Conservation (phyloP, 2,888 invertebrate species). For the Parochlus steinenii region DNA sequence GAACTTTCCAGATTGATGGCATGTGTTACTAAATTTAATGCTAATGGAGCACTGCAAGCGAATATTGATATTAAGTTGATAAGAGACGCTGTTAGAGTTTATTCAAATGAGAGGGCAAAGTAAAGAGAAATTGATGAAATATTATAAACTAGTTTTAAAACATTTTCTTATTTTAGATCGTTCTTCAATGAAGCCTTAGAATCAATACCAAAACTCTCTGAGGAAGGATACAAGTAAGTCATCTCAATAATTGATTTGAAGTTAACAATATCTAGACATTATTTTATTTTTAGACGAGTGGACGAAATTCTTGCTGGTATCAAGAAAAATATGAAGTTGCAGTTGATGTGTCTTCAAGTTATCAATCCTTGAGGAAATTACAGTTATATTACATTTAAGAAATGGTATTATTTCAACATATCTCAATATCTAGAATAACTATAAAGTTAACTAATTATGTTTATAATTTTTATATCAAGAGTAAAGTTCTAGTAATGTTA, state of each 20-base stretch:
- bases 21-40: conserved; percentile 52
- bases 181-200: conserved; percentile 71
- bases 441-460: no score
- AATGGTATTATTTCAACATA: no score
- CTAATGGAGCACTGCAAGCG: conserved; percentile 59
- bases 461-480: no score
- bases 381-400: no score
- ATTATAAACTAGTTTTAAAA: neutral
- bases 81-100: conserved; percentile 44
- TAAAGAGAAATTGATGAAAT: conserved; percentile 23
- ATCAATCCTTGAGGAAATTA: conserved; percentile 12
- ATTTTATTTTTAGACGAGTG: conserved; percentile 35
- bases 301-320: conserved; percentile 44
- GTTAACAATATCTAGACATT: conserved; percentile 8
- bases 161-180: conserved; percentile 34
- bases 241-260: conserved; percentile 11
- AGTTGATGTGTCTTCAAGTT: conserved; percentile 42
- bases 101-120: conserved; percentile 48
- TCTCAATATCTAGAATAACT: no score
- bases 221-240: conserved; percentile 41
- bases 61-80: conserved; percentile 56
- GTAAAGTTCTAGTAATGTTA: no score
- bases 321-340: conserved; percentile 48
- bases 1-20: conserved; percentile 78
- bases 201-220: conserved; percentile 49